Conservation (phyloP, 2,888 invertebrate genomes). For the Amitus sp. region DNA sequence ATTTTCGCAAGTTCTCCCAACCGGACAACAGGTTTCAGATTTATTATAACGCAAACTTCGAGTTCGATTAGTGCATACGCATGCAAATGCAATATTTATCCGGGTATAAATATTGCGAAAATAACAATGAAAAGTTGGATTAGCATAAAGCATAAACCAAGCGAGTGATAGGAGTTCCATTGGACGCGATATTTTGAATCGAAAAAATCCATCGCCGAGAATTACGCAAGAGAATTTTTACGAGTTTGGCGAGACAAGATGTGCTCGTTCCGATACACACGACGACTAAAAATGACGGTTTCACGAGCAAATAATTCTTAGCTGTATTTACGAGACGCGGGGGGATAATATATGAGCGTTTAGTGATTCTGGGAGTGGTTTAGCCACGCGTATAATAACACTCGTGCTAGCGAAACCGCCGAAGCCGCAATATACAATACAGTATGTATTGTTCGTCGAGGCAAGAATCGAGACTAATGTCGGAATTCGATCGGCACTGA, state of each 20-base stretch:
- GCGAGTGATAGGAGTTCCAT: not conserved
- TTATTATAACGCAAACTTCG: not conserved
- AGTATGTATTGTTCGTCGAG: conserved; percentile 37
- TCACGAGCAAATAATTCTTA: conserved; percentile 39
- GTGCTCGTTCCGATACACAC: conserved; percentile 15
- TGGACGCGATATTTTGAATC: conserved; percentile 14
- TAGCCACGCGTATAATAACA: conserved; percentile 45
- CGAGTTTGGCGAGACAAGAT: conserved; percentile 12
- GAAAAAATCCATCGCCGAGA: conserved; percentile 16
- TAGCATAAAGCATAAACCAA: not conserved
- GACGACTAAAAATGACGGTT: conserved; percentile 42
- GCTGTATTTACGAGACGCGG: conserved; percentile 44
- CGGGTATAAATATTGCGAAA: not conserved
- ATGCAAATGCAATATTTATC: not conserved
- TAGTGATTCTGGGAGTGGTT: conserved; percentile 55
- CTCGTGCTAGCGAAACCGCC: conserved; percentile 27
- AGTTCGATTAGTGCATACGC: not conserved
- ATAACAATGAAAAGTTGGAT: not conserved
- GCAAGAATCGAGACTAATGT: conserved; percentile 40
- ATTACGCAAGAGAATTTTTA: conserved; percentile 21
- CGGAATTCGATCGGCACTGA: conserved; percentile 39
- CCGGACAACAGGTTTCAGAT: not conserved
- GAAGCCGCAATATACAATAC: conserved; percentile 42
- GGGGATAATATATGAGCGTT: conserved; percentile 55
- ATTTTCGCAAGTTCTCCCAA: not conserved